Percentiles rank a stretch among this genome's conserved stretches.
These are phyloP conservation scores for Trachelus troglodyta DNA, from an alignment of 2,888 invertebrate genomes.

Conservation along the genomic window DNA sequence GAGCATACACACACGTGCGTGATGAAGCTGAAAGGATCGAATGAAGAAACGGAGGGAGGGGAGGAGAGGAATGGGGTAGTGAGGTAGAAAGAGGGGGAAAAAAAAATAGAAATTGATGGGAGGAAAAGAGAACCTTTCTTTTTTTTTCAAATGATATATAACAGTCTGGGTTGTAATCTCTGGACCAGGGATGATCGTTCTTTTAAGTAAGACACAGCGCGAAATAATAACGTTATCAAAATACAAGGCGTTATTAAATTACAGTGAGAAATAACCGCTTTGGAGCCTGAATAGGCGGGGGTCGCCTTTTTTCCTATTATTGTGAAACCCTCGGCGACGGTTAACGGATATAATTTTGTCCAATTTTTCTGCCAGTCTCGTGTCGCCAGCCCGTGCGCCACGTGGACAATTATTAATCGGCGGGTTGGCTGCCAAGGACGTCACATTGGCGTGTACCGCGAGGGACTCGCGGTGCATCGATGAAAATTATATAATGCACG, in stretches of 20 bases:
- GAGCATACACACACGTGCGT: not conserved
- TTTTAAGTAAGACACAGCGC: not conserved
- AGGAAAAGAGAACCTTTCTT: not conserved
- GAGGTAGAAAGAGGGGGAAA: slow-evolving; percentile 15
- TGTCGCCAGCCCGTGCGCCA: not conserved
- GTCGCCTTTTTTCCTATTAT: slow-evolving; percentile 55
- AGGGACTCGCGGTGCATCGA: not conserved
- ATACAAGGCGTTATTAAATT: slow-evolving; percentile 50
- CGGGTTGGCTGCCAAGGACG: slow-evolving; percentile 52
- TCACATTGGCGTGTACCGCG: slow-evolving; percentile 42
- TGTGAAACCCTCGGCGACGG: slow-evolving; percentile 48
- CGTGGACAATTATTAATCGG: slow-evolving; percentile 43
- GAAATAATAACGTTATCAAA: slow-evolving; percentile 31
- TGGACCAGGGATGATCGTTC: not conserved
- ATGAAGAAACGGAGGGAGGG: not conserved
- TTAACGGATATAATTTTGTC: slow-evolving; percentile 22
- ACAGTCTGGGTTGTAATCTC: not conserved
- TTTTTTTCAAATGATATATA: not conserved
- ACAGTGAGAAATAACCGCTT: slow-evolving; percentile 55
- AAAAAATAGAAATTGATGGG: slow-evolving; percentile 7
- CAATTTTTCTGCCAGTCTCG: no score
- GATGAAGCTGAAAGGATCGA: not conserved
- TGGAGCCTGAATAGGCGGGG: slow-evolving; percentile 49
- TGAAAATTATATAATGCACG: not conserved
- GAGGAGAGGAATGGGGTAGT: slow-evolving; percentile 10